These are phyloP conservation scores for Pteronura brasiliensis DNA, from an alignment of 2,113 vertebrate genomes.

Conservation along the genomic window DNA sequence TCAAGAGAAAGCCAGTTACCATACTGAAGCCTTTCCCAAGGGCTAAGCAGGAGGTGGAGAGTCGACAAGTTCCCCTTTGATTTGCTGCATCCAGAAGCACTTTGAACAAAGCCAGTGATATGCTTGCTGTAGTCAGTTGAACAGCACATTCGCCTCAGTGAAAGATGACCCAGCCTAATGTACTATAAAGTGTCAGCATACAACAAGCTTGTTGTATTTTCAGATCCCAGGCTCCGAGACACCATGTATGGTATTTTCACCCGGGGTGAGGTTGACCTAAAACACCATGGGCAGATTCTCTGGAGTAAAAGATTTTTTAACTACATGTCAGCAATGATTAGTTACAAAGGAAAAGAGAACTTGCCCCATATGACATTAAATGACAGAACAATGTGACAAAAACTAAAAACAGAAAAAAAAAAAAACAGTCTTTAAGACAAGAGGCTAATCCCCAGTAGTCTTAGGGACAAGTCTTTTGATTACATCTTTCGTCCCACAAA, in stretches of 20 bases:
- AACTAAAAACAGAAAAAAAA: background rate
- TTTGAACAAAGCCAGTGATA: background rate
- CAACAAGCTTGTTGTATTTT: constrained; percentile 21
- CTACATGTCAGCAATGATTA: constrained; percentile 59
- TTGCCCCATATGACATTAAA: constrained; percentile 47
- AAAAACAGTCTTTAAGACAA: constrained; percentile 29
- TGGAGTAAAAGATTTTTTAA: constrained; percentile 46
- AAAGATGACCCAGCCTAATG: constrained; percentile 4
- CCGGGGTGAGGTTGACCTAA: constrained; percentile 53
- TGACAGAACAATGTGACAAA: constrained; percentile 54
- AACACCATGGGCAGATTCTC: constrained; percentile 48
- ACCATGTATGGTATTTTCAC: constrained; percentile 12
- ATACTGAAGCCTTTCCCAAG: background rate
- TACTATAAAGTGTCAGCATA: constrained; percentile 13
- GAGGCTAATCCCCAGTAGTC: background rate
- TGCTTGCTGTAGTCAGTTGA: background rate
- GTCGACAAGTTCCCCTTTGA: background rate
- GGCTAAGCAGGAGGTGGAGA: background rate
- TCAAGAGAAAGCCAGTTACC: background rate
- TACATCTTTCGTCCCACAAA: background rate
- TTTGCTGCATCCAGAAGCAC: background rate
- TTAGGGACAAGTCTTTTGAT: constrained; percentile 25
- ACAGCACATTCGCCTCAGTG: background rate
- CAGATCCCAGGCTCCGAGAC: constrained; percentile 29
- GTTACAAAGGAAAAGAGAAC: constrained; percentile 51